These are phyloP conservation scores for Trichopoda pennipes DNA, from an alignment of 2,888 invertebrate species.

Conservation along the genomic window DNA sequence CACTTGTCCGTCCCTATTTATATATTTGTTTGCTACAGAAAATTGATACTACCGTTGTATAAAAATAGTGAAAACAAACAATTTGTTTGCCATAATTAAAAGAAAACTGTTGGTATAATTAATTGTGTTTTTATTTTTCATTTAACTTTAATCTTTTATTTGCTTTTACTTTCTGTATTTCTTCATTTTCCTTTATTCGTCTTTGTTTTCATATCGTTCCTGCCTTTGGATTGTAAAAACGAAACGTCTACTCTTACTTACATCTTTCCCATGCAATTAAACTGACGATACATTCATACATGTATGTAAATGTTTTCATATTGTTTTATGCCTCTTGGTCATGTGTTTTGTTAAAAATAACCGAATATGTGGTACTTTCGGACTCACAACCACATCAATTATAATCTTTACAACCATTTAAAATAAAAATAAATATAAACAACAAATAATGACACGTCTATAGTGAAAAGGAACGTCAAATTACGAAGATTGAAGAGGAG, in stretches of 20 bases:
- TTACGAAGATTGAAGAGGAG: slow-evolving; percentile 89
- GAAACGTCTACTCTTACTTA: neutral
- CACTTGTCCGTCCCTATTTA: slow-evolving; percentile 12
- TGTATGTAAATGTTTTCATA: neutral
- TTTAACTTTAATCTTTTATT: slow-evolving; percentile 60
- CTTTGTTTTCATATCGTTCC: slow-evolving; percentile 29
- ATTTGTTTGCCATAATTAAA: slow-evolving; percentile 52
- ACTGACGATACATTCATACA: neutral
- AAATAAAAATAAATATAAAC: slow-evolving; percentile 7
- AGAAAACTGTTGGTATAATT: slow-evolving; percentile 55
- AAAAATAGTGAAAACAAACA: neutral
- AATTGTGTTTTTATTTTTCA: slow-evolving; percentile 59
- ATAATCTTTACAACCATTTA: neutral
- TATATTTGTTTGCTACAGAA: neutral
- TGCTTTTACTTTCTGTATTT: slow-evolving; percentile 19
- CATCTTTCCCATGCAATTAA: neutral
- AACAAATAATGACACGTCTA: slow-evolving; percentile 50
- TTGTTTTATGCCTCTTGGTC: slow-evolving; percentile 35
- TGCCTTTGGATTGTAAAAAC: slow-evolving; percentile 23
- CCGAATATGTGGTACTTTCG: slow-evolving; percentile 57
- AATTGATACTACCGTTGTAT: neutral
- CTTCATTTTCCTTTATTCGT: slow-evolving; percentile 19
- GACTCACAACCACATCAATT: neutral
- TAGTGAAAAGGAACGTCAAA: slow-evolving; percentile 89
- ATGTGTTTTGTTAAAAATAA: slow-evolving; percentile 61